Conservation (phyloP, 2,888 invertebrate genomes). For the Tinea semifulvella region DNA sequence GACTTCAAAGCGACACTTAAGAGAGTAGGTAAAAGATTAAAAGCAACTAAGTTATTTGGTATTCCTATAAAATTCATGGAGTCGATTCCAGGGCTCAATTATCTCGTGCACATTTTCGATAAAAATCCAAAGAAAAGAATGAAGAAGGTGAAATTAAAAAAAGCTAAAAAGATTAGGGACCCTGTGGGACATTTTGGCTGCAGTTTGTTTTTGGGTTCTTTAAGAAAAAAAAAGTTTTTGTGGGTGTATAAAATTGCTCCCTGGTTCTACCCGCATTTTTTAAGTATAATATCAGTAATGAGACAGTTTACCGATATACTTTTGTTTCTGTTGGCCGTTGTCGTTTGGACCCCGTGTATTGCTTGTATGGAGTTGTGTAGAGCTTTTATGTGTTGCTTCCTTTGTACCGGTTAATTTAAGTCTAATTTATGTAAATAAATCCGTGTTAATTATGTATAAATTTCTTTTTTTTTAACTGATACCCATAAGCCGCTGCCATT, state of each 20-base stretch:
- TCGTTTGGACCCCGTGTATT: conserved; percentile 2
- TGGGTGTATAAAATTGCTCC: neutral
- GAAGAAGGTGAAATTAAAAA: neutral
- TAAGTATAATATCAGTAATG: neutral
- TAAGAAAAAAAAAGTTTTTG: neutral
- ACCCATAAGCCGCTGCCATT: no score
- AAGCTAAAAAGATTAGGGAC: neutral
- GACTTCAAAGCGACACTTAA: neutral
- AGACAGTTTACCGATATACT: neutral
- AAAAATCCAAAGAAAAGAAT: neutral
- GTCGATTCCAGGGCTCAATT: neutral
- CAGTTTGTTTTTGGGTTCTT: neutral
- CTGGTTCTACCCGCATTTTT: conserved; percentile 2
- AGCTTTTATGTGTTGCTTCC: neutral
- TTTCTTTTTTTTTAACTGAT: no score
- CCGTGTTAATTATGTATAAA: no score
- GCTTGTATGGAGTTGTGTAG: neutral
- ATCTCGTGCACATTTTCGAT: neutral
- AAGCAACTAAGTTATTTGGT: neutral
- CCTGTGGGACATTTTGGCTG: neutral
- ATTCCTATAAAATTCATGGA: neutral
- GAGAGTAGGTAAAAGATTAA: neutral
- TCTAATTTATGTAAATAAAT: neutral
- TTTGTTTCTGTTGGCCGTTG: neutral
- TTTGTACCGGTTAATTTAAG: neutral